Conservation (phyloP, 2,888 invertebrate species). For the Amorpha juglandis region DNA sequence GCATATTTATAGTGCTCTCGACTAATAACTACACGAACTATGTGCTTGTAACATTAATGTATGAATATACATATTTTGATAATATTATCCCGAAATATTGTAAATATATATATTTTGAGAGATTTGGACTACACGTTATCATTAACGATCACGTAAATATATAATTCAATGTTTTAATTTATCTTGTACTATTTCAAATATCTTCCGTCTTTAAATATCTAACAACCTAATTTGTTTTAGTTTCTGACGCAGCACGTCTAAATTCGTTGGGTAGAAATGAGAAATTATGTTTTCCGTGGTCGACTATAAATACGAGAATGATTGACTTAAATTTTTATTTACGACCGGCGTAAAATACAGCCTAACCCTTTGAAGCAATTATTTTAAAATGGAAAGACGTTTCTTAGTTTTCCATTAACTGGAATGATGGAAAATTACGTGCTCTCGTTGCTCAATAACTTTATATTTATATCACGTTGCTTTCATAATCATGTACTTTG, state of each 20-base stretch:
- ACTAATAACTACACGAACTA: constrained; percentile 4
- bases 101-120: neutral
- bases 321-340: constrained; percentile 18
- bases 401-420: constrained; percentile 20
- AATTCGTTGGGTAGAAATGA: constrained; percentile 1
- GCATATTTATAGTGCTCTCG: neutral
- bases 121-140: neutral
- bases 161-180: too few relatives aligned
- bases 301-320: constrained; percentile 3
- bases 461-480: neutral
- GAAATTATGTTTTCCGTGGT: constrained; percentile 15
- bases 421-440: neutral
- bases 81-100: constrained; percentile 4
- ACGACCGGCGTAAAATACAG: constrained; percentile 1
- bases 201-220: neutral
- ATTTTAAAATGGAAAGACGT: constrained; percentile 14
- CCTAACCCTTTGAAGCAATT: constrained; percentile 11
- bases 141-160: neutral
- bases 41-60: constrained; percentile 20
- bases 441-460: neutral
- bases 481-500: too few relatives aligned
- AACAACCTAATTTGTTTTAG: neutral
- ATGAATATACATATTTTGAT: constrained; percentile 17
- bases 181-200: neutral
- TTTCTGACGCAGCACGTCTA: neutral